Percentiles rank a stretch among this genome's conserved stretches.
These are phyloP conservation scores for Sceloporus tristichus DNA, from an alignment of 2,113 vertebrate species.

Conservation along the genomic window DNA sequence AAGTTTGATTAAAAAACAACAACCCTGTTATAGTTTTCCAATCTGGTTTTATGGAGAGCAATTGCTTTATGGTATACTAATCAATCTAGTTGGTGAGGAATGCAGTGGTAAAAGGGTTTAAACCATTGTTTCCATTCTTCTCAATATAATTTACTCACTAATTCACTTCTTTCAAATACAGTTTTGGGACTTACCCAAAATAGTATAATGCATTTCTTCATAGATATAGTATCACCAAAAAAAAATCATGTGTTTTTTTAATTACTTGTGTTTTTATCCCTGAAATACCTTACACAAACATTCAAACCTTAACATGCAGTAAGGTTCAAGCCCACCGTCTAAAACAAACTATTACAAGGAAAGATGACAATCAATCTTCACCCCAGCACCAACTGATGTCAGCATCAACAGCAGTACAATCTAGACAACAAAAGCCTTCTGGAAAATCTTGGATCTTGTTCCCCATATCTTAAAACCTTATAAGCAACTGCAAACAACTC, in stretches of 20 bases:
- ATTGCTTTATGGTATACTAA: slow-evolving; percentile 7
- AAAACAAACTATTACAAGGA: not conserved
- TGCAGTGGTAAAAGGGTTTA: not conserved
- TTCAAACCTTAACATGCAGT: not conserved
- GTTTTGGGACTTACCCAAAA: not conserved
- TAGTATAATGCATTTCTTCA: not conserved
- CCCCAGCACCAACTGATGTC: not conserved
- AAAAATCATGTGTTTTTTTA: not conserved
- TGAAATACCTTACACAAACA: not conserved
- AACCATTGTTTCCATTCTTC: not conserved
- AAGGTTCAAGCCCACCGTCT: not conserved
- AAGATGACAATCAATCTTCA: not conserved
- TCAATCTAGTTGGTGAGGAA: not conserved
- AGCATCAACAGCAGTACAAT: not conserved
- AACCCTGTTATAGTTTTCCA: not conserved
- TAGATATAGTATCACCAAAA: not conserved
- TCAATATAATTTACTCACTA: not conserved
- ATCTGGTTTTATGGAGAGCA: not conserved
- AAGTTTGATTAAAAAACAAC: slow-evolving; percentile 28
- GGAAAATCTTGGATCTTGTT: not conserved
- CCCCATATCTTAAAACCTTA: not conserved
- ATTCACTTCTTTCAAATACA: not conserved
- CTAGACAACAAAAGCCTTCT: not conserved
- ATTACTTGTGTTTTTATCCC: not conserved
- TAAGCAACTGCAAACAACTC: not conserved